Conservation (phyloP, 2,113 vertebrate species). For the Scartelaos histophorus region DNA sequence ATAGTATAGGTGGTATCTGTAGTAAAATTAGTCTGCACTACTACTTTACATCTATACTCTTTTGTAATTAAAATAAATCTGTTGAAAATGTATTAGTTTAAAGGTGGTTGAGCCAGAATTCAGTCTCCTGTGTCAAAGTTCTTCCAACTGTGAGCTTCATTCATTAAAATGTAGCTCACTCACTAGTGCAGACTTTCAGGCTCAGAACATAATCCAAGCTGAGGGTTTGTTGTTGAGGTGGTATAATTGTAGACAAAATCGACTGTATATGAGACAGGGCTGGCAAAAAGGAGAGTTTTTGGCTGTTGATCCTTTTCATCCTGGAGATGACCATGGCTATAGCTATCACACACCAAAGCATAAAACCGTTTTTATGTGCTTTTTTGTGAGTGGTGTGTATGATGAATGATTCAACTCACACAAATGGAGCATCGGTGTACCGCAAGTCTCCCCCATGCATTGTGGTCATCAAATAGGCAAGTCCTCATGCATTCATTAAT, state of each 20-base stretch:
- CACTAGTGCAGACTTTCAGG: neutral
- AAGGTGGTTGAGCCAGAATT: neutral
- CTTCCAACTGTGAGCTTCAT: neutral
- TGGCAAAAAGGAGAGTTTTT: neutral
- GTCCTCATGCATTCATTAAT: constrained; percentile 73
- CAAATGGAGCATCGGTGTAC: constrained; percentile 71
- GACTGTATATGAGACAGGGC: neutral
- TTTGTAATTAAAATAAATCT: no score
- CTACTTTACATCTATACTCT: no score
- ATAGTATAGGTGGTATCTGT: no score
- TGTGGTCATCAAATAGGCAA: constrained; percentile 69
- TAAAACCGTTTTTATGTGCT: constrained; percentile 6
- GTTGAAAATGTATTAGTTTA: neutral
- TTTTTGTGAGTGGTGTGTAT: constrained; percentile 13
- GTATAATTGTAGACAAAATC: neutral
- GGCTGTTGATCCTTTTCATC: neutral
- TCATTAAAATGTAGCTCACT: neutral
- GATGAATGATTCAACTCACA: constrained; percentile 66
- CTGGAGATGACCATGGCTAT: constrained; percentile 22
- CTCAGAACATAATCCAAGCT: constrained; percentile 2
- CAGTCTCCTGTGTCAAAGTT: neutral
- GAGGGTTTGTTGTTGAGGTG: constrained; percentile 1
- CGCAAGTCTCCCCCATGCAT: constrained; percentile 53
- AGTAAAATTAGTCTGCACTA: no score
- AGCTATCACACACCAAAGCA: constrained; percentile 4